These are phyloP conservation scores for Channa maculata DNA, from an alignment of 2,113 vertebrate genomes.

Conservation along the genomic window DNA sequence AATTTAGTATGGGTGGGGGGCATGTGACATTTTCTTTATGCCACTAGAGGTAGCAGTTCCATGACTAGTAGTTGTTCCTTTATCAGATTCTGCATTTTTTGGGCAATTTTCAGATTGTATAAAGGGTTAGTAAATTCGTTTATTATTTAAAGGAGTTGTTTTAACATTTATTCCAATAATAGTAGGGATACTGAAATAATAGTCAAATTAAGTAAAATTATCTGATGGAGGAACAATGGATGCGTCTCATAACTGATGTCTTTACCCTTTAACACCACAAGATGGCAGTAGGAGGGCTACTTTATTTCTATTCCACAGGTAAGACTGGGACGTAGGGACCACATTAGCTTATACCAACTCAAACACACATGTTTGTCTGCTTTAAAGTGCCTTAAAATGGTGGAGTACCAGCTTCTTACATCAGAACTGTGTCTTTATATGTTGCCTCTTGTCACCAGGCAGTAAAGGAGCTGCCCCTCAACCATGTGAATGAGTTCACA, in stretches of 20 bases:
- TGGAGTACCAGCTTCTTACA: conserved; percentile 52
- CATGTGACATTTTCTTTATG: neutral
- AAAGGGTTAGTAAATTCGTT: neutral
- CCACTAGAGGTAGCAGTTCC: conserved; percentile 68
- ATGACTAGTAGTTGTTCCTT: conserved; percentile 37
- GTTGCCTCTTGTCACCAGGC: conserved; percentile 96
- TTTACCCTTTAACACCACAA: conserved; percentile 53
- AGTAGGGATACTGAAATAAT: neutral
- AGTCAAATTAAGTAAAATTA: conserved; percentile 28
- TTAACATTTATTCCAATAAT: neutral
- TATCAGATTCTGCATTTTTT: conserved; percentile 24
- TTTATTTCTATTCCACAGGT: conserved; percentile 53
- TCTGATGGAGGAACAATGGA: conserved; percentile 65
- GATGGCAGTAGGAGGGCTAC: conserved; percentile 61
- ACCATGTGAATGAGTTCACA: conserved; percentile 87
- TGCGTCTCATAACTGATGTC: conserved; percentile 33
- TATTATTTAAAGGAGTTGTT: neutral
- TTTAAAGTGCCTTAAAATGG: conserved; percentile 48
- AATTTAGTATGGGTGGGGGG: conserved; percentile 18
- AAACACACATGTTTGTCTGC: conserved; percentile 17
- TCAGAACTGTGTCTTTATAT: conserved; percentile 88
- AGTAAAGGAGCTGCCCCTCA: conserved; percentile 91
- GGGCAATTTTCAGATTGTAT: neutral
- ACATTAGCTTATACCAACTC: neutral
- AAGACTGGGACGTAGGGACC: conserved; percentile 37